Base-by-base conservation (phyloP, 92 coral and sea anemone species). In the Siderastrea radians region DNA sequence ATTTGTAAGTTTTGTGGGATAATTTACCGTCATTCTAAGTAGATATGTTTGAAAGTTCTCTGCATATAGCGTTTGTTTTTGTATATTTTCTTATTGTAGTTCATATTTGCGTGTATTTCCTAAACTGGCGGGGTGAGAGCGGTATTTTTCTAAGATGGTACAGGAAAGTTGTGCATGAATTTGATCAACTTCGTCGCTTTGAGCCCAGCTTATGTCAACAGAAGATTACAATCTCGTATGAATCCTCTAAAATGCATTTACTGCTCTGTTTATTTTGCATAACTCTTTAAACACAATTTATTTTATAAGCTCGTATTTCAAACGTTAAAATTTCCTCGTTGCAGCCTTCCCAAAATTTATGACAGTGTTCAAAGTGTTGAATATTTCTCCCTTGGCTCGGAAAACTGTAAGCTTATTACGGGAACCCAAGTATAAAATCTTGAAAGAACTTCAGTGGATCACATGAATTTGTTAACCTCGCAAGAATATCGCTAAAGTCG, bases 1-100 rank as follows among this genome's bases (percentile, higher is more conserved):
- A 49, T 73, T 73, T 49, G 44, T 17, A 50, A 49, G 4, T 58
- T 80, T 46, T 80, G 75, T n/a, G 65, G 14, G 59, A 53, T 80
- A 16, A 67, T 3, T 66, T 50, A 38, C 53, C 14, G 64, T 67
- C 48, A 16, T 61, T 78, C 48, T 47, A 2, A n/a, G 62, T 5
- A 66, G 15, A 50, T 14, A 5, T 55, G 52, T 6, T 16, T 26
- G 13, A 9, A 38, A 3, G 52, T 66, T 43, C 16, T 43, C 84
- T 5, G 19, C 38, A 6, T 52, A 6, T 13, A 26, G 15, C 43
- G 51, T 51, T 68, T 13, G 52, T 6, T 38, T 16, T 50, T 26
- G 43, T 15, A 4, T 6, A 9, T 54, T 17, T 38, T 9, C 51
- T 50, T 51, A 64, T 52, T 52, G 19, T 53, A 26, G 65, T 49